phyloP scores from a whole-genome alignment of 2,888 invertebrate species.

The Schizotus pectinicornis region DNA sequence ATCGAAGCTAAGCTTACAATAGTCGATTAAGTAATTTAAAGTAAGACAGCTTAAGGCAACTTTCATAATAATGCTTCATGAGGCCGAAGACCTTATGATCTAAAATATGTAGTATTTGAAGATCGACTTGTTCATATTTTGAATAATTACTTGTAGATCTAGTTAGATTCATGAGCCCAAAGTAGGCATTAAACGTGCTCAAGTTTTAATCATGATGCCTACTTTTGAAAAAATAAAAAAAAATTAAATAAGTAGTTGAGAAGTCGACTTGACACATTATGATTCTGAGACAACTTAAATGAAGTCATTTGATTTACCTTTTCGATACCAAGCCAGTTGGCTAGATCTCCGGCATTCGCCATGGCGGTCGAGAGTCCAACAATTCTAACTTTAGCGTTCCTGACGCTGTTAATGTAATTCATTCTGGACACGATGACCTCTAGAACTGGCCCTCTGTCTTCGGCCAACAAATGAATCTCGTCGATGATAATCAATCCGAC shows the following conservation, averaged over 20 bases:
- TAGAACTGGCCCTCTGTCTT: conserved; percentile 86
- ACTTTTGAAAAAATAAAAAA: too few relatives aligned
- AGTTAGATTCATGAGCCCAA: too few relatives aligned
- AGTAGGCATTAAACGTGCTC: too few relatives aligned
- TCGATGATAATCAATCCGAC: conserved; percentile 95
- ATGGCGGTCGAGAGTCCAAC: conserved; percentile 97
- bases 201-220: too few relatives aligned
- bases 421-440: conserved; percentile 98
- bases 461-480: conserved; percentile 96
- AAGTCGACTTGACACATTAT: background rate
- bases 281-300: conserved; percentile 3
- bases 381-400: conserved; percentile 80
- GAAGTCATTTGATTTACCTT: conserved; percentile 46
- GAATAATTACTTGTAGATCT: too few relatives aligned
- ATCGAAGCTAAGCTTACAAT: conserved; percentile 2
- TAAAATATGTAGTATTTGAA: too few relatives aligned
- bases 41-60: too few relatives aligned
- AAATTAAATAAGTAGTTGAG: too few relatives aligned
- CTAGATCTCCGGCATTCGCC: conserved; percentile 96
- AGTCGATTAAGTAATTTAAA: background rate
- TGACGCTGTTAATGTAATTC: conserved; percentile 93
- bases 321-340: conserved; percentile 93
- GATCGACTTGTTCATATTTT: too few relatives aligned
- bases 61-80: too few relatives aligned
- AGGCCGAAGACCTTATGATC: too few relatives aligned